phyloP scores from a whole-genome alignment of 2,113 vertebrate genomes.

The Sinocyclocheilus rhinocerous region DNA sequence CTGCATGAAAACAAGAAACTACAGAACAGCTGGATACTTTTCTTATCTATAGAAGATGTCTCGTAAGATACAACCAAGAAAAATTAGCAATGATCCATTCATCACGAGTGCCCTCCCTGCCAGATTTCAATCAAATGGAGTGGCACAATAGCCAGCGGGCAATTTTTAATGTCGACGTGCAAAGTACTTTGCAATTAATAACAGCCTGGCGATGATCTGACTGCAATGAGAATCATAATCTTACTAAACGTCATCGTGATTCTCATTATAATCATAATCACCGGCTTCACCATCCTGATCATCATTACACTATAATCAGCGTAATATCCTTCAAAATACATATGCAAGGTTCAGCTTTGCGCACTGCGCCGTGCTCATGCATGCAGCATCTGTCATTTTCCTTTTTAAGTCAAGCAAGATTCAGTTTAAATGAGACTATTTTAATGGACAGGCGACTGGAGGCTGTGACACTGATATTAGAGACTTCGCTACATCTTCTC shows the following conservation, averaged over 20 bases:
- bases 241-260: conserved; percentile 41
- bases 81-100: neutral
- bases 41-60: neutral
- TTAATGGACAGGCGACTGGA: conserved; percentile 11
- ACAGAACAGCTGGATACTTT: neutral
- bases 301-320: conserved; percentile 48
- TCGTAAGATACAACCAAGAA: neutral
- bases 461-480: conserved; percentile 39
- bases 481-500: conserved; percentile 27
- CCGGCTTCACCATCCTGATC: conserved; percentile 34
- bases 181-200: conserved; percentile 50
- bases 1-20: neutral
- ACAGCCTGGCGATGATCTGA: conserved; percentile 38
- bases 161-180: conserved; percentile 32
- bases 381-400: conserved; percentile 1
- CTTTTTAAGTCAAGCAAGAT: conserved; percentile 30
- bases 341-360: conserved; percentile 1
- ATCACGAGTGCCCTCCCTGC: neutral
- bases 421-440: conserved; percentile 24
- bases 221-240: conserved; percentile 46
- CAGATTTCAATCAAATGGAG: conserved; percentile 42
- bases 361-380: conserved; percentile 14
- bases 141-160: conserved; percentile 13
- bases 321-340: conserved; percentile 43
- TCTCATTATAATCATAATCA: conserved; percentile 53